A percentile compares a stretch with the other conserved stretches of the same genome.
phyloP scores from a whole-genome alignment of 2,888 invertebrate species.

The Meloe dianella region DNA sequence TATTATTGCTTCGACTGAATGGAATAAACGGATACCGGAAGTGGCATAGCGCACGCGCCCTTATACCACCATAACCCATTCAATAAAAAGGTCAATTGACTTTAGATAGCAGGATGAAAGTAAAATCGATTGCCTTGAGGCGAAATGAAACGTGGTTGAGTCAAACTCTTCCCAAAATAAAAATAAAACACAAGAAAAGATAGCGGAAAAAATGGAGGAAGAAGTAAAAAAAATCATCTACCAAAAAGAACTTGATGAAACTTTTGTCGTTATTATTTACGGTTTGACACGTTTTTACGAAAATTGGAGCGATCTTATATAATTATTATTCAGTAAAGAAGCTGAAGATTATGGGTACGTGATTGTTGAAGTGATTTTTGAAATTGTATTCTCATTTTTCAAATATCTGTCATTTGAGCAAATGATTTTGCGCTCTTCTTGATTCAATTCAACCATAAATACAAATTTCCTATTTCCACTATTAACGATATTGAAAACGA shows the following conservation, averaged over 20 bases:
- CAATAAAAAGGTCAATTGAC: constrained; percentile 53
- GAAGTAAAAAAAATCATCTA: background rate
- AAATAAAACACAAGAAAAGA: background rate
- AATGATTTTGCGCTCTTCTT: constrained; percentile 25
- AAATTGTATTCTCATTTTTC: constrained; percentile 36
- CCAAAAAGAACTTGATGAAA: constrained; percentile 42
- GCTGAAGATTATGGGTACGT: constrained; percentile 31
- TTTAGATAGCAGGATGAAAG: constrained; percentile 49
- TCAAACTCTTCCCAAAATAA: constrained; percentile 34
- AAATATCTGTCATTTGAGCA: constrained; percentile 26
- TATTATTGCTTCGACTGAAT: constrained; percentile 31
- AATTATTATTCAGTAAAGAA: constrained; percentile 35
- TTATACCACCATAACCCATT: constrained; percentile 45
- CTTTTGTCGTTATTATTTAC: constrained; percentile 40
- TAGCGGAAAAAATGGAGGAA: background rate
- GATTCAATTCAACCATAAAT: constrained; percentile 11
- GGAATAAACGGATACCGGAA: constrained; percentile 36
- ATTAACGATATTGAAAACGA: background rate
- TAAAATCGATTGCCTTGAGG: constrained; percentile 50
- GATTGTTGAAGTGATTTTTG: constrained; percentile 32
- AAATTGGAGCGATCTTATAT: constrained; percentile 20
- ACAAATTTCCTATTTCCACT: constrained; percentile 21
- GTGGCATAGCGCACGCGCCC: constrained; percentile 39
- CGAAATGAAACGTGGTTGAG: constrained; percentile 46
- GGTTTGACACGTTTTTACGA: constrained; percentile 29